phyloP scores from a whole-genome alignment of 2,113 vertebrate species.

The Sigmodon hispidus region DNA sequence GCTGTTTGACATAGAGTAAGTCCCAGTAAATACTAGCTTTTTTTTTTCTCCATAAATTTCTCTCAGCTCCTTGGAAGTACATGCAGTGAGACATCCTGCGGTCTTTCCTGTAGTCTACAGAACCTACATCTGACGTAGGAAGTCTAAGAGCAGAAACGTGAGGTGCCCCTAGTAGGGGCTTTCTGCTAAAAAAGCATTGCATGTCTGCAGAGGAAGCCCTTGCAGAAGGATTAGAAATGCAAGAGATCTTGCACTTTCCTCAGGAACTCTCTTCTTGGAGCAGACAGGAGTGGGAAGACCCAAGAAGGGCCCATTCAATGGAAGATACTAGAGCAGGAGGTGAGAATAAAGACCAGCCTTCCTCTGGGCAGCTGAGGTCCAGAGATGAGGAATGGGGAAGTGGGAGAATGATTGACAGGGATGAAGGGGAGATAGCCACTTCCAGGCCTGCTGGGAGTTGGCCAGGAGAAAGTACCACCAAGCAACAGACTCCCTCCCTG shows the following conservation, averaged over 20 bases:
- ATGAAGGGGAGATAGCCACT: neutral
- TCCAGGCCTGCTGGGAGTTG: neutral
- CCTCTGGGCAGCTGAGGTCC: neutral
- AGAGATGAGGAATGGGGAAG: accelerated
- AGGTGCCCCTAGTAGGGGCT: neutral
- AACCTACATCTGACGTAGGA: neutral
- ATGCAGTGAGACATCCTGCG: neutral
- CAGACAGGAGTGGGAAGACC: neutral
- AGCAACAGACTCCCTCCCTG: neutral
- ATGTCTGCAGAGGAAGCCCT: neutral
- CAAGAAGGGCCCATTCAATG: neutral
- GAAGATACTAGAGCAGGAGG: neutral
- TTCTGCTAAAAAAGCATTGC: neutral
- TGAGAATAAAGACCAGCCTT: neutral
- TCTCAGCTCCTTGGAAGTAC: neutral
- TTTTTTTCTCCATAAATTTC: conserved; percentile 27
- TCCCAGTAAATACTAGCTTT: conserved; percentile 32
- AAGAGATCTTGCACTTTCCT: neutral
- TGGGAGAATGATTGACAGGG: accelerated
- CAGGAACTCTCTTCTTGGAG: neutral
- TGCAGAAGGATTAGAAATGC: neutral
- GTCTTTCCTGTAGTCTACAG: neutral
- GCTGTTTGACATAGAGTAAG: conserved; percentile 30
- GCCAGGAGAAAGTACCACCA: neutral
- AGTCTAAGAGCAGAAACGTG: neutral